Evolutionary conservation across 2,888 invertebrate genomes (phyloP), one percentile per base, ranked within the genome.

Genomic region (Merodon equestris): DNA sequence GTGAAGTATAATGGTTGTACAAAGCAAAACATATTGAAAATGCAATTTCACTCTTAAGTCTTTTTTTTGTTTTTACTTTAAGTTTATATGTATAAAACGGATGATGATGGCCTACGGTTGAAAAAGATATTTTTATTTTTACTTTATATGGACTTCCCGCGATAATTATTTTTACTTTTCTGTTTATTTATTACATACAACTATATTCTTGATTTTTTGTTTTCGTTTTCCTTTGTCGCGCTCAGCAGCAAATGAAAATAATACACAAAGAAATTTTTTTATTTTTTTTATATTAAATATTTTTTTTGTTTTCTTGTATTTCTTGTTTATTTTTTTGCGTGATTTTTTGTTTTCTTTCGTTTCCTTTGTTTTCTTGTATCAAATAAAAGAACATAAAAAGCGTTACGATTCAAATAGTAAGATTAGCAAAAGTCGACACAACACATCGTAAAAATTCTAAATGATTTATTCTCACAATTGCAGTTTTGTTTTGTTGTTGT

Each of bases 401-500:
- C 81, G 61, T 75, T 75, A 81, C 81, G 70, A 75, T 75, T 81
- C 66, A 81, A 76, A 70, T 76, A 75, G 70, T 82, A 75, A 82
- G 68, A 77, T 74, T 83, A 83, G 83, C 83, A 83, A 83, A 81
- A 83, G 82, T 82, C 82, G 82, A 83, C 83, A 83, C 83, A 82
- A 83, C 83, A 83, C 83, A 83, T 81, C 81, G 81, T 81, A 82
- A 72, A 81, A 77, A 74, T 77, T 81, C 68, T 74, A 76, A 82
- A 76, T 73, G 68, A 70, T 81, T 77, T 73, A 67, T 71, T 77
- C 68, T 77, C 64, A 79, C 70, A 74, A 83, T 83, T 84, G 82
- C 83, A 83, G 83, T 82, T 83, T 84, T 83, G 82, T 83, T 82
- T 83, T 82, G 83, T 82, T 81, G 75, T 84, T 84, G 67, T 60